These are phyloP conservation scores for Eretmochelys imbricata DNA, from an alignment of 2,113 vertebrate species.

Conservation along the genomic window DNA sequence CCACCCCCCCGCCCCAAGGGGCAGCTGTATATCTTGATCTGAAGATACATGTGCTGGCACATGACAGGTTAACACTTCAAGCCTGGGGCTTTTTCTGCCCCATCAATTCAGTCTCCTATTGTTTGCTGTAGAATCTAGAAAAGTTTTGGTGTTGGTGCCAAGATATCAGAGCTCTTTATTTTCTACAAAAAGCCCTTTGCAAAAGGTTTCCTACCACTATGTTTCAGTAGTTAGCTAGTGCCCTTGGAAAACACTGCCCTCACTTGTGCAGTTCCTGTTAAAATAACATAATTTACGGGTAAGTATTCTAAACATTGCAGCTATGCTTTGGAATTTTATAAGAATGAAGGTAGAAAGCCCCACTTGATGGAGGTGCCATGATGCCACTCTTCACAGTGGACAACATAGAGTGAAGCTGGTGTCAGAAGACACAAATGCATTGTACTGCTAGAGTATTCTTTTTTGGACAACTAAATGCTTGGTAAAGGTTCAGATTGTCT, in stretches of 20 bases:
- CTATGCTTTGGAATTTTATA: background rate
- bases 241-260: background rate
- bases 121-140: background rate
- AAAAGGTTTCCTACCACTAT: background rate
- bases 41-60: background rate
- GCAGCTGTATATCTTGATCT: background rate
- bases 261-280: background rate
- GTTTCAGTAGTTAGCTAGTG: background rate
- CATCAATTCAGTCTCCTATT: accelerated
- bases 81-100: accelerated
- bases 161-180: accelerated
- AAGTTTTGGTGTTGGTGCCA: background rate
- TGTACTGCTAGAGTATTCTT: background rate
- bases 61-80: accelerated
- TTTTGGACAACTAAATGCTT: background rate
- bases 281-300: background rate
- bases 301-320: background rate
- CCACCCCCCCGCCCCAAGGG: too few relatives aligned
- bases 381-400: background rate
- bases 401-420: background rate
- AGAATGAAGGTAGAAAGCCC: background rate
- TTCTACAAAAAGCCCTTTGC: background rate
- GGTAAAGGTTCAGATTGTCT: background rate
- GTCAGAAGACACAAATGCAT: background rate
- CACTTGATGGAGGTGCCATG: background rate